Evolutionary conservation across 2,113 vertebrate species (phyloP).

Genomic region (Nycticorax nycticorax): DNA sequence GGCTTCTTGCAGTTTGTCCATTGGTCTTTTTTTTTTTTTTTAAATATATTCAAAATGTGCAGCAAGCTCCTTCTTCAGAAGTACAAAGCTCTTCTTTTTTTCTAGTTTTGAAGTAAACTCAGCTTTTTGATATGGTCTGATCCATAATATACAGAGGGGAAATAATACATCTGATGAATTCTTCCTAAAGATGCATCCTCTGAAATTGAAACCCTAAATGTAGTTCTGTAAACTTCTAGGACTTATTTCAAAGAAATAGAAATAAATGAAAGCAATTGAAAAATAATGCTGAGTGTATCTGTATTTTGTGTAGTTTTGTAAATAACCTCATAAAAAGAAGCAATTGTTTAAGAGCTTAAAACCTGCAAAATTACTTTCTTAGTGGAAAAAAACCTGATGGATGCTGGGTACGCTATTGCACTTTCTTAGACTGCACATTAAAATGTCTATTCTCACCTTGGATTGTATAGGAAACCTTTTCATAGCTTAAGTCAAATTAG

Average conservation of each 20-base stretch:
- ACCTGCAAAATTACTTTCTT: slow-evolving; percentile 16
- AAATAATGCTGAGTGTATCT: slow-evolving; percentile 37
- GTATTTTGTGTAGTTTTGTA: slow-evolving; percentile 41
- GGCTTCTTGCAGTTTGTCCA: not conserved
- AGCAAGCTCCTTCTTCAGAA: not conserved
- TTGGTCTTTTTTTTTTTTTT: not conserved
- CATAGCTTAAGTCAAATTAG: slow-evolving; percentile 56
- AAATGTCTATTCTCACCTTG: slow-evolving; percentile 66
- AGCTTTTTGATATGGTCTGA: not conserved
- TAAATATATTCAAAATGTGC: not conserved
- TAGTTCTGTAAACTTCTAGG: slow-evolving; percentile 23
- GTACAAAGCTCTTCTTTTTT: not conserved
- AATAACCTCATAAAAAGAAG: slow-evolving; percentile 44
- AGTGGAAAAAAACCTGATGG: not conserved
- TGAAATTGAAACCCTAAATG: slow-evolving; percentile 30
- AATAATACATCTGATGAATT: not conserved
- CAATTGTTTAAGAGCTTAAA: slow-evolving; percentile 51
- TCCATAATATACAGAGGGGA: not conserved
- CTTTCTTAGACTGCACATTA: slow-evolving; percentile 42
- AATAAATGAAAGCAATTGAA: slow-evolving; percentile 46
- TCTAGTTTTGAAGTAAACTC: slow-evolving; percentile 5
- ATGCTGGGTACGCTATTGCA: not conserved
- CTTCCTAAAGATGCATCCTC: slow-evolving; percentile 19
- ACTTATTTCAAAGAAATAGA: slow-evolving; percentile 12
- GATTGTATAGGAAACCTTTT: slow-evolving; percentile 31